A percentile compares a stretch with the other conserved stretches of the same genome.
Conservation (phyloP, 2,113 vertebrate genomes). For the Burhinus oedicnemus region DNA sequence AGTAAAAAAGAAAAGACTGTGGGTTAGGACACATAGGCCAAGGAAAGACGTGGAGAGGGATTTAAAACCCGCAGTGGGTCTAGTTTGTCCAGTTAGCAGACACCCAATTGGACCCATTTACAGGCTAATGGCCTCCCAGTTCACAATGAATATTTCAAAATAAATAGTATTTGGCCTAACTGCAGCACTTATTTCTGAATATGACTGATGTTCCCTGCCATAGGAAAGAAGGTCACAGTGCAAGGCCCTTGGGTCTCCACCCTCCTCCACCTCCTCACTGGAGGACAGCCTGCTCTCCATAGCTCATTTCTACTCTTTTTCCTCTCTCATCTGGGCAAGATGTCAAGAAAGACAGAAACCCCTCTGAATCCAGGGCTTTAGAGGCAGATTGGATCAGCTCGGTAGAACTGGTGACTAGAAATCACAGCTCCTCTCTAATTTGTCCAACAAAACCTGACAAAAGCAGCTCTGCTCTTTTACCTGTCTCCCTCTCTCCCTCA, state of each 20-base stretch:
- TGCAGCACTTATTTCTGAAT: neutral
- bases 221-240: neutral
- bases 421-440: neutral
- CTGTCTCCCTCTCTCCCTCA: neutral
- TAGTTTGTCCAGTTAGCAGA: neutral
- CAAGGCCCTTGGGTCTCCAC: neutral
- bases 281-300: neutral
- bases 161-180: neutral
- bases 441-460: neutral
- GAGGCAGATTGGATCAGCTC: neutral
- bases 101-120: fast-evolving
- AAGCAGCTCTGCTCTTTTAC: neutral
- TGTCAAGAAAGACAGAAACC: neutral
- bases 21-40: neutral
- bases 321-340: fast-evolving
- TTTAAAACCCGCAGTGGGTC: neutral
- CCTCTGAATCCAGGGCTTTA: neutral
- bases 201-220: neutral
- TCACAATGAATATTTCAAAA: neutral
- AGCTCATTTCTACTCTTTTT: neutral
- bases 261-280: neutral
- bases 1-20: neutral
- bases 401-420: neutral
- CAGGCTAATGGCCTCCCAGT: neutral
- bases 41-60: neutral